phyloP scores from a whole-genome alignment of 2,113 vertebrate species.

The Aix galericulata region DNA sequence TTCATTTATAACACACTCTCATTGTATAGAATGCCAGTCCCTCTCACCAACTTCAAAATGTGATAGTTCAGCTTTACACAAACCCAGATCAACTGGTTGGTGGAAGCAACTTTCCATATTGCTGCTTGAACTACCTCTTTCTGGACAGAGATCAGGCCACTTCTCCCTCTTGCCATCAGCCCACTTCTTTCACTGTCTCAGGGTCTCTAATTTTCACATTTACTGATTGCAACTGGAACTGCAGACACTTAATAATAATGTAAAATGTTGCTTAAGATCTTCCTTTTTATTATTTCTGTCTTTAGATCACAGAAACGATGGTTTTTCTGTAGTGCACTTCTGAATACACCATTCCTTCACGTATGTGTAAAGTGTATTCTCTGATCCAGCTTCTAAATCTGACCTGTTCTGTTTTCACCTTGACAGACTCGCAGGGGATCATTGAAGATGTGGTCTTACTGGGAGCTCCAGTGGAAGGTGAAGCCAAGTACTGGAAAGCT shows the following conservation, averaged over 20 bases:
- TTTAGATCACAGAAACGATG: neutral
- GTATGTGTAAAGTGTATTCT: neutral
- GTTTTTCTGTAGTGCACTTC: neutral
- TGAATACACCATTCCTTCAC: neutral
- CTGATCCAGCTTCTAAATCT: neutral
- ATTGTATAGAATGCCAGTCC: neutral
- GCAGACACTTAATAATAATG: neutral
- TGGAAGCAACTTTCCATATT: neutral
- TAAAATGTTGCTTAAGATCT: neutral
- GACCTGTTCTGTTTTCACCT: neutral
- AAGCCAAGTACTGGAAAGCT: constrained; percentile 87
- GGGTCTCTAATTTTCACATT: neutral
- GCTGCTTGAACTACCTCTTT: neutral
- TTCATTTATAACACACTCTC: neutral
- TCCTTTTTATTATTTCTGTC: neutral
- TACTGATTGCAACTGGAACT: neutral
- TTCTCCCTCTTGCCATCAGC: neutral
- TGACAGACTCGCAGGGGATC: constrained; percentile 87
- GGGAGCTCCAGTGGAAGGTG: constrained; percentile 94
- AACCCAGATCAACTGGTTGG: neutral
- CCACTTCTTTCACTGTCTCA: neutral
- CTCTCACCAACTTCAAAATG: neutral
- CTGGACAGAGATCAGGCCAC: neutral
- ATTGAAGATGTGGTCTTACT: constrained; percentile 91
- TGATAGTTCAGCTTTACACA: neutral